phyloP scores from a whole-genome alignment of 2,888 invertebrate genomes.

The Athetis lepigone region DNA sequence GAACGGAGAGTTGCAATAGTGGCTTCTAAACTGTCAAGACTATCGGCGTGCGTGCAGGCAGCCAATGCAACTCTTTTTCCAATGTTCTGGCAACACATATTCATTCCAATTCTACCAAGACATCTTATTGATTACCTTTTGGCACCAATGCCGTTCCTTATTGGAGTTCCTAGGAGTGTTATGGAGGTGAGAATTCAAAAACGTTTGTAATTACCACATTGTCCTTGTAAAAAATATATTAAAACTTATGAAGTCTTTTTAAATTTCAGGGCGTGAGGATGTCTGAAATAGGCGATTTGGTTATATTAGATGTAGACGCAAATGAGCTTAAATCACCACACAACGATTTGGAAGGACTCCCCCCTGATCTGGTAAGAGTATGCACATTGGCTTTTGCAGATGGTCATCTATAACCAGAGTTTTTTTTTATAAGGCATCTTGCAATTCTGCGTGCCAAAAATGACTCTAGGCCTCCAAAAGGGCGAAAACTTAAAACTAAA shows the following conservation, averaged over 20 bases:
- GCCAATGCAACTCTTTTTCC: conserved; percentile 98
- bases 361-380: conserved; percentile 95
- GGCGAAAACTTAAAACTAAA: too few species aligned
- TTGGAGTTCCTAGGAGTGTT: conserved; percentile 97
- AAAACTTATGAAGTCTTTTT: not conserved
- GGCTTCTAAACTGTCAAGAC: conserved; percentile 96
- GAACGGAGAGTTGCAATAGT: conserved; percentile 98
- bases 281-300: conserved; percentile 98
- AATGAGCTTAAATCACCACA: conserved; percentile 96
- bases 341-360: conserved; percentile 97
- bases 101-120: conserved; percentile 98
- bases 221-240: not conserved
- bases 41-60: conserved; percentile 98
- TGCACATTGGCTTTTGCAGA: conserved; percentile 1
- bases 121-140: conserved; percentile 96
- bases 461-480: too few species aligned
- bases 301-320: conserved; percentile 97
- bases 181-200: conserved; percentile 91
- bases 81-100: conserved; percentile 99
- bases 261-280: conserved; percentile 93
- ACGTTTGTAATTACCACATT: not conserved
- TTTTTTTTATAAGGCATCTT: too few species aligned
- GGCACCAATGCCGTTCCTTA: conserved; percentile 99
- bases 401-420: not conserved
- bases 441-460: too few species aligned